Base-by-base conservation (phyloP, 1,140 invertebrate species). In the Leptonema lineaticorne region DNA sequence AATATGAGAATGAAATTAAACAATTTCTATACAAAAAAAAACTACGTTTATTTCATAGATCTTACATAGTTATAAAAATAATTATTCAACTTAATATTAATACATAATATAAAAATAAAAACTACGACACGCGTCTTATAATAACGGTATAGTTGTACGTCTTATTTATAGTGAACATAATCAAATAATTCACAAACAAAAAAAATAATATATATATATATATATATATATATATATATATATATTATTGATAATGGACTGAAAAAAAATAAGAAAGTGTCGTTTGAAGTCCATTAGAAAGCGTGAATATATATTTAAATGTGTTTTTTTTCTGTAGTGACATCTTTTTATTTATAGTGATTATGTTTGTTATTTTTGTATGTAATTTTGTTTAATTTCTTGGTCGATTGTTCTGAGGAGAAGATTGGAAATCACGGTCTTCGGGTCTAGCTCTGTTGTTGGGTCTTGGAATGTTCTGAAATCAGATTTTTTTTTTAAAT, bases 331-430 rank as follows among this genome's bases (percentile, higher is more conserved):
- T n/a, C n/a, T n/a, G n/a, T n/a, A n/a, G n/a, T n/a, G n/a, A n/a
- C n/a, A n/a, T n/a, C n/a, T n/a, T n/a, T n/a, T n/a, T n/a, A n/a
- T n/a, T n/a, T n/a, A n/a, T n/a, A n/a, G n/a, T n/a, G n/a, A n/a
- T n/a, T n/a, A n/a, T n/a, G n/a, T n/a, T 41, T 41, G 37, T 41
- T 41, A 14, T 41, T 4, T 41, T 41, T 41, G 37, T n/a, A n/a
- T n/a, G n/a, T n/a, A n/a, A n/a, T 4, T 24, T 59, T 28, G 24
- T 33, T 66, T 46, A 67, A 59, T 67, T 67, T 46, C 65, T 67
- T 9, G 65, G 56, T 45, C 65, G 59, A 33, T 67, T 67, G n/a
- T 59, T 46, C 28, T 66, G 63, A 9, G 26, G 48, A 20, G 63
- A 24, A 1, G 65, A 6, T 59, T 67, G 65, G 53, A 30, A 67